Percentiles rank a stretch among this genome's conserved stretches.
phyloP scores from a whole-genome alignment of 2,888 invertebrate species.

The Odontocolon sp. region DNA sequence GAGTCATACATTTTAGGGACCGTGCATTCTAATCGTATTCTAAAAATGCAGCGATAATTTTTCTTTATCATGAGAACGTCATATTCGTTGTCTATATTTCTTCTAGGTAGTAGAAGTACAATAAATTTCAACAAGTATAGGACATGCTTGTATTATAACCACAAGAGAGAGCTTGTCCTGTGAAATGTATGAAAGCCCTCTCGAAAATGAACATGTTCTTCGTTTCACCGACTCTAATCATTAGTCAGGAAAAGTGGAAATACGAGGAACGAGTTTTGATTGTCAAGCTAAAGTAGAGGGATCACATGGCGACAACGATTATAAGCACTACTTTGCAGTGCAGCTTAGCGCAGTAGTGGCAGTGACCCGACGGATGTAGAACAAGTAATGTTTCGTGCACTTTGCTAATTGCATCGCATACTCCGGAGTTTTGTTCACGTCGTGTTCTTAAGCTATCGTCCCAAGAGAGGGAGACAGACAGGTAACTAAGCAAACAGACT shows the following conservation, averaged over 20 bases:
- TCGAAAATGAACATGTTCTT: neutral
- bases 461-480: neutral
- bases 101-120: too few species aligned
- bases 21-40: too few species aligned
- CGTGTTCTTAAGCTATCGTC: conserved; percentile 1
- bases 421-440: conserved; percentile 36
- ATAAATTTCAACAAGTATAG: too few species aligned
- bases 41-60: too few species aligned
- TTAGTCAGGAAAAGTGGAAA: conserved; percentile 20
- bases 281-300: conserved; percentile 17
- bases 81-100: too few species aligned
- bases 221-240: conserved; percentile 6
- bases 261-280: conserved; percentile 19
- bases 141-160: too few species aligned
- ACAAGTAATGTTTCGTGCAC: conserved; percentile 65
- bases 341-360: too few species aligned
- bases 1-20: too few species aligned
- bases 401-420: conserved; percentile 68
- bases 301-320: neutral
- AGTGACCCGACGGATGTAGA: conserved; percentile 52
- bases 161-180: too few species aligned
- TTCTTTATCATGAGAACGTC: too few species aligned
- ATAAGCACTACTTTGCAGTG: neutral
- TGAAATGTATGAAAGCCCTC: too few species aligned
- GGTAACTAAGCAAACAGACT: neutral